These are phyloP conservation scores for Aleiodes leptofemur DNA, from an alignment of 2,888 invertebrate genomes.

Conservation along the genomic window DNA sequence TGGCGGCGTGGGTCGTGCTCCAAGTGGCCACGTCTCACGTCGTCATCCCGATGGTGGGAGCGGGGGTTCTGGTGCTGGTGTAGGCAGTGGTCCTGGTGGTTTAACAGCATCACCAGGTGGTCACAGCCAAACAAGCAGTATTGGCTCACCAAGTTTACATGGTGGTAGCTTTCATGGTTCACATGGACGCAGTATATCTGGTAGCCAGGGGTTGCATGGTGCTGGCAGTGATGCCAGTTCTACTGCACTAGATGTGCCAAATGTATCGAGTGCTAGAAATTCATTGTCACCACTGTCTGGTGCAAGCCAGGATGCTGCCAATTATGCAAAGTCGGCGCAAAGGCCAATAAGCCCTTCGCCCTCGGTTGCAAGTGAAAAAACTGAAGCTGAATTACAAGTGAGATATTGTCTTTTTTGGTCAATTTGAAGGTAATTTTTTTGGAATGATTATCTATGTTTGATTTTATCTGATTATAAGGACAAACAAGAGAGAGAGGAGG, in stretches of 20 bases:
- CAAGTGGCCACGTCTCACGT: constrained; percentile 69
- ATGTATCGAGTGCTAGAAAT: constrained; percentile 67
- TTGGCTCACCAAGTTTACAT: constrained; percentile 60
- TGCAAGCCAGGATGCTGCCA: constrained; percentile 71
- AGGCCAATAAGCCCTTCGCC: constrained; percentile 93
- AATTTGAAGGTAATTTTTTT: no score
- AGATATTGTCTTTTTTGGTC: not conserved
- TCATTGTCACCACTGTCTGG: constrained; percentile 77
- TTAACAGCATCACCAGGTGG: constrained; percentile 67
- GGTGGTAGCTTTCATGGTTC: constrained; percentile 56
- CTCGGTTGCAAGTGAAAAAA: constrained; percentile 93
- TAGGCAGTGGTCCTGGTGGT: constrained; percentile 53
- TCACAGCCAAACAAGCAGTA: constrained; percentile 69
- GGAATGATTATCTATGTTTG: not conserved
- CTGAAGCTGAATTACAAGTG: constrained; percentile 86
- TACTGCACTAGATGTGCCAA: constrained; percentile 69
- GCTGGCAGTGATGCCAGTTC: constrained; percentile 56
- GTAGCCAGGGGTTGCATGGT: constrained; percentile 66
- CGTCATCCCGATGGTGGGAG: constrained; percentile 76
- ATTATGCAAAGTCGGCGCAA: constrained; percentile 81
- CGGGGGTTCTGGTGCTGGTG: constrained; percentile 62
- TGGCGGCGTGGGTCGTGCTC: constrained; percentile 66
- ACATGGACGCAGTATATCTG: constrained; percentile 70
- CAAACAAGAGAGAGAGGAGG: constrained; percentile 96
- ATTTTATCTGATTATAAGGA: constrained; percentile 78